Percentiles rank a stretch among this genome's conserved stretches.
Evolutionary conservation across 2,113 vertebrate species (phyloP).

Genomic region (Tupaia tana): DNA sequence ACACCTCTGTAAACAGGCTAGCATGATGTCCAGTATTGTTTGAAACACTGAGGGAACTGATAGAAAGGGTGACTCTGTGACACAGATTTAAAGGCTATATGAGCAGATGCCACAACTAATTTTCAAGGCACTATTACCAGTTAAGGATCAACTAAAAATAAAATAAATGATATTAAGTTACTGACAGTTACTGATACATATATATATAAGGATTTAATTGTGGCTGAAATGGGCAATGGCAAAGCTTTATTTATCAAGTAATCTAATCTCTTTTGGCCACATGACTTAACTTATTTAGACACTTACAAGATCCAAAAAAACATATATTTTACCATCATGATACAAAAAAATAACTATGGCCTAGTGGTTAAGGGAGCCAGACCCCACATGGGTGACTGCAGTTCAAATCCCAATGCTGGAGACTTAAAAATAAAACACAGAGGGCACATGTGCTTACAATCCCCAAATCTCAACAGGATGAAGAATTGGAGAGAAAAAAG

Average conservation of each 20-base stretch:
- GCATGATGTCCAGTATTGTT: constrained; percentile 16
- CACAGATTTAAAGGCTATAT: constrained; percentile 51
- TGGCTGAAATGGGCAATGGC: constrained; percentile 54
- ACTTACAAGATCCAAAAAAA: constrained; percentile 62
- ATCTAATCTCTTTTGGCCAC: constrained; percentile 57
- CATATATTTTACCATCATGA: constrained; percentile 39
- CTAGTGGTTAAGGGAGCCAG: too few relatives aligned
- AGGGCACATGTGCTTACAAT: too few relatives aligned
- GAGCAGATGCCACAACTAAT: constrained; percentile 72
- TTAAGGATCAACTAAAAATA: constrained; percentile 78
- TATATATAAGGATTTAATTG: constrained; percentile 17
- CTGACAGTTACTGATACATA: constrained; percentile 56
- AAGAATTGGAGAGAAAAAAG: too few relatives aligned
- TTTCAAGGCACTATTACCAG: constrained; percentile 80
- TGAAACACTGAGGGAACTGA: constrained; percentile 37
- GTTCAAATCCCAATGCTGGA: too few relatives aligned
- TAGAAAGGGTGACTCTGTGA: constrained; percentile 51
- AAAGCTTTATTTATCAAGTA: constrained; percentile 70
- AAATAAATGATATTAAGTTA: constrained; percentile 65
- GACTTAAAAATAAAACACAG: too few relatives aligned
- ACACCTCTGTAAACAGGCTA: constrained; percentile 33
- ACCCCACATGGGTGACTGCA: too few relatives aligned
- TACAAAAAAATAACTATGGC: not conserved
- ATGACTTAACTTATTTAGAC: constrained; percentile 62
- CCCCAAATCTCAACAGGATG: too few relatives aligned